A percentile compares a stretch with the other conserved stretches of the same genome.
phyloP scores from a whole-genome alignment of 2,113 vertebrate genomes.

The Pterocles burchelli region DNA sequence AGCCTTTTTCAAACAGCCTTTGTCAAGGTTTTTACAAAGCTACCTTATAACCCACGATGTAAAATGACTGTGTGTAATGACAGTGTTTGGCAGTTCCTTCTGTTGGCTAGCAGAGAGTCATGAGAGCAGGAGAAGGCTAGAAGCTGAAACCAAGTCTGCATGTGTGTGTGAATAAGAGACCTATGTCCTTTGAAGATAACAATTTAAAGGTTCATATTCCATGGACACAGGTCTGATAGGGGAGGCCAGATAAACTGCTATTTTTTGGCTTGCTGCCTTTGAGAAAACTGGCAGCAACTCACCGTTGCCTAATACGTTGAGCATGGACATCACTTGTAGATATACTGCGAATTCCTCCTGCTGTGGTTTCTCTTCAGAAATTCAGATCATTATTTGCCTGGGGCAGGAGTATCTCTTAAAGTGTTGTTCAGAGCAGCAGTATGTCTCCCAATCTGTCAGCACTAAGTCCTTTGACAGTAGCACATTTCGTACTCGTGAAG shows the following conservation, averaged over 20 bases:
- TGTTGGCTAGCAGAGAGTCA: neutral
- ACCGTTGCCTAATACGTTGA: neutral
- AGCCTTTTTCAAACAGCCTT: neutral
- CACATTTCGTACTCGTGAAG: neutral
- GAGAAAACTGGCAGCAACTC: neutral
- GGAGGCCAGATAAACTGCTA: neutral
- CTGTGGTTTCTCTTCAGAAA: neutral
- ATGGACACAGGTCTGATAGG: neutral
- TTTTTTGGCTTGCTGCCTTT: neutral
- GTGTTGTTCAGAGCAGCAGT: slow-evolving; percentile 9
- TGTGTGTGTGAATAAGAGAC: neutral
- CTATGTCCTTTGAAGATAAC: neutral
- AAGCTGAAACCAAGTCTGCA: neutral
- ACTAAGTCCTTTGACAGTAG: neutral
- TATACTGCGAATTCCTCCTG: neutral
- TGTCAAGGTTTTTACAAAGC: neutral
- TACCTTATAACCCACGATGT: neutral
- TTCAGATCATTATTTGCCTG: slow-evolving; percentile 18
- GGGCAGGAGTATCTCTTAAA: slow-evolving; percentile 17
- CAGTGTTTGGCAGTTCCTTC: neutral
- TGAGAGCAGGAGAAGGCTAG: neutral
- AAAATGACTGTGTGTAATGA: neutral
- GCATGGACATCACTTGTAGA: neutral
- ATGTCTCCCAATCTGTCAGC: slow-evolving; percentile 13
- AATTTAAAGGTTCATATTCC: neutral